Conservation (phyloP, 2,888 invertebrate species). For the Nycteola revayana region DNA sequence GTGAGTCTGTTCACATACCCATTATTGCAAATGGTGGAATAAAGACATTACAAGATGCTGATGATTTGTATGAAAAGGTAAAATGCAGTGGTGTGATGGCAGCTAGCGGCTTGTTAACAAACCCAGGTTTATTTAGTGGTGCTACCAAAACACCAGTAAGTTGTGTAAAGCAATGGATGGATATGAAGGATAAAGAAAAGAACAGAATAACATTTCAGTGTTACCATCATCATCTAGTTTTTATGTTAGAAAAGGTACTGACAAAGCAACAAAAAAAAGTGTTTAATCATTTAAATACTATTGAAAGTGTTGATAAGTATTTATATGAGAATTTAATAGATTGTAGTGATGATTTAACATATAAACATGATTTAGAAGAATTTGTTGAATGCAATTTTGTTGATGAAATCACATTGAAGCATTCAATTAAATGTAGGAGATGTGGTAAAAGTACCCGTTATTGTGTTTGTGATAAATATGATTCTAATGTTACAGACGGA, state of each 20-base stretch:
- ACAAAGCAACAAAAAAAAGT: slow-evolving; percentile 86
- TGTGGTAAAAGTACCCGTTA: slow-evolving; percentile 64
- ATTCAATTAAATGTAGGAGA: slow-evolving; percentile 64
- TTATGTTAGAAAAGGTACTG: slow-evolving; percentile 94
- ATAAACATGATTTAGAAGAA: slow-evolving; percentile 41
- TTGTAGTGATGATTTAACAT: slow-evolving; percentile 30
- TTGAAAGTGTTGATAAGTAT: slow-evolving; percentile 86
- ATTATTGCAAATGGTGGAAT: slow-evolving; percentile 97
- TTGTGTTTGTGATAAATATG: slow-evolving; percentile 63
- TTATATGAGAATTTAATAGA: slow-evolving; percentile 82
- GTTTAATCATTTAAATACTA: slow-evolving; percentile 89
- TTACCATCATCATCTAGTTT: slow-evolving; percentile 98
- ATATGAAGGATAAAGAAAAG: slow-evolving; percentile 83
- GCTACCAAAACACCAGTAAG: slow-evolving; percentile 84
- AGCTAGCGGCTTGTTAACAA: slow-evolving; percentile 93
- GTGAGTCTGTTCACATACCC: slow-evolving; percentile 88
- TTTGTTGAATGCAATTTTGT: slow-evolving; percentile 64
- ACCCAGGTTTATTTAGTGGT: slow-evolving; percentile 95
- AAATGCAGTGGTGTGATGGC: slow-evolving; percentile 94
- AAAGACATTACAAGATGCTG: slow-evolving; percentile 87
- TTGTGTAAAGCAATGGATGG: slow-evolving; percentile 92
- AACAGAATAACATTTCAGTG: slow-evolving; percentile 88
- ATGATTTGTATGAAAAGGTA: slow-evolving; percentile 84
- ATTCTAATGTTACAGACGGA: slow-evolving; percentile 52
- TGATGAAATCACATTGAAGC: slow-evolving; percentile 64